phyloP scores from a whole-genome alignment of 2,113 vertebrate genomes.

The Arothron firmamentum region DNA sequence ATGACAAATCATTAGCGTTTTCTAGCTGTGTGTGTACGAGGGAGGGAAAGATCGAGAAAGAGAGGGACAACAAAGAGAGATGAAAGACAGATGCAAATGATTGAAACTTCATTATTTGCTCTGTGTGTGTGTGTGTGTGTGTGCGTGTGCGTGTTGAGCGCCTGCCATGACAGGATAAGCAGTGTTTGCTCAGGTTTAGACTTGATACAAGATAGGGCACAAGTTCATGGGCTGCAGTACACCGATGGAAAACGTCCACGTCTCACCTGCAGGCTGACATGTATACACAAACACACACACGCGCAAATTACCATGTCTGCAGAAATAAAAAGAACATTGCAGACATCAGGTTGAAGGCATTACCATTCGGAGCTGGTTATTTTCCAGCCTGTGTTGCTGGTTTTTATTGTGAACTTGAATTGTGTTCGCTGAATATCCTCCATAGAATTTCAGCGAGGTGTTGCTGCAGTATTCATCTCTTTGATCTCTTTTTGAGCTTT shows the following conservation, averaged over 20 bases:
- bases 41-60: background rate
- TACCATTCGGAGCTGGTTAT: background rate
- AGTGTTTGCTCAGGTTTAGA: constrained; percentile 51
- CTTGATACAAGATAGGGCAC: constrained; percentile 35
- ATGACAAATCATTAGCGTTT: constrained; percentile 12
- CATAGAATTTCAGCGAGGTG: background rate
- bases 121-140: constrained; percentile 1
- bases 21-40: background rate
- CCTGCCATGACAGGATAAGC: constrained; percentile 47
- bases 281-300: constrained; percentile 5
- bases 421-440: background rate
- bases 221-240: constrained; percentile 40
- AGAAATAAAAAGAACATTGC: constrained; percentile 1
- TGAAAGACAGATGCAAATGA: constrained; percentile 4
- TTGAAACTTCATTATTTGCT: constrained; percentile 14
- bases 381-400: background rate
- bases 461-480: constrained; percentile 21
- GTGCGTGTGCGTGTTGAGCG: constrained; percentile 20
- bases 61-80: background rate
- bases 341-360: background rate
- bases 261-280: constrained; percentile 2
- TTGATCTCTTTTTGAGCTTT: constrained; percentile 40
- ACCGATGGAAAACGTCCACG: constrained; percentile 28
- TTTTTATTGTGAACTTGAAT: background rate
- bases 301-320: constrained; percentile 4